These are phyloP conservation scores for Lithobates sylvaticus DNA, from an alignment of 2,797 vertebrate species.

Conservation along the genomic window DNA sequence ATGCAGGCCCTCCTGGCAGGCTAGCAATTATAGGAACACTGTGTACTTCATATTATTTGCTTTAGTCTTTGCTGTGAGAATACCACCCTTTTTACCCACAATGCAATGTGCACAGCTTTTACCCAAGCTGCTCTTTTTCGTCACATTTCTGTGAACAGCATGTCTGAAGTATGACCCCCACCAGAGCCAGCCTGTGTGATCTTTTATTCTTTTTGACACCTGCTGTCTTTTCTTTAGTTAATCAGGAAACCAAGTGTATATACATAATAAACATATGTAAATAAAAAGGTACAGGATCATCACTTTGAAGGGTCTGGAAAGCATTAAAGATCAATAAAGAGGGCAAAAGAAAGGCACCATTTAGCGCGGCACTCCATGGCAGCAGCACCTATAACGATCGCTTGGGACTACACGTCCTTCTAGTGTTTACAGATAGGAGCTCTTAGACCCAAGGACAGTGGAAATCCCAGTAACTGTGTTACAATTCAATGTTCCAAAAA, in stretches of 20 bases:
- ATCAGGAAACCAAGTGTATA: conserved; percentile 39
- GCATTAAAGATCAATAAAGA: conserved; percentile 14
- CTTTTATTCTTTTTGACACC: conserved; percentile 14
- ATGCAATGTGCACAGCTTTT: not conserved
- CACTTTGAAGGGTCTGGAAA: conserved; percentile 31
- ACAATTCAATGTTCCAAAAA: conserved; percentile 14
- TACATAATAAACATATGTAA: conserved; percentile 60
- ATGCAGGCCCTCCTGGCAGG: not conserved
- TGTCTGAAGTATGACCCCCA: conserved; percentile 19
- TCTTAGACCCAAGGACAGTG: conserved; percentile 1
- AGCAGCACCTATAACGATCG: conserved; percentile 6
- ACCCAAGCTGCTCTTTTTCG: conserved; percentile 11
- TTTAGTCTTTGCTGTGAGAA: conserved; percentile 21
- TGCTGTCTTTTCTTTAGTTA: conserved; percentile 20
- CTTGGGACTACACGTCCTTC: not conserved
- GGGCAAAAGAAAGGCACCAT: conserved; percentile 53
- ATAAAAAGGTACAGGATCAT: conserved; percentile 43
- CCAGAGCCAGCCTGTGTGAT: conserved; percentile 57
- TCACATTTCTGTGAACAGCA: not conserved
- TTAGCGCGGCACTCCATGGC: conserved; percentile 21
- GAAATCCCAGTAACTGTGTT: conserved; percentile 14
- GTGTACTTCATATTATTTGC: conserved; percentile 8
- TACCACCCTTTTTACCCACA: not conserved
- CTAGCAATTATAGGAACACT: conserved; percentile 19
- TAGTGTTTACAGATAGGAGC: conserved; percentile 32